Conservation (phyloP, 2,888 invertebrate genomes). For the Nasonovia ribisnigri region DNA sequence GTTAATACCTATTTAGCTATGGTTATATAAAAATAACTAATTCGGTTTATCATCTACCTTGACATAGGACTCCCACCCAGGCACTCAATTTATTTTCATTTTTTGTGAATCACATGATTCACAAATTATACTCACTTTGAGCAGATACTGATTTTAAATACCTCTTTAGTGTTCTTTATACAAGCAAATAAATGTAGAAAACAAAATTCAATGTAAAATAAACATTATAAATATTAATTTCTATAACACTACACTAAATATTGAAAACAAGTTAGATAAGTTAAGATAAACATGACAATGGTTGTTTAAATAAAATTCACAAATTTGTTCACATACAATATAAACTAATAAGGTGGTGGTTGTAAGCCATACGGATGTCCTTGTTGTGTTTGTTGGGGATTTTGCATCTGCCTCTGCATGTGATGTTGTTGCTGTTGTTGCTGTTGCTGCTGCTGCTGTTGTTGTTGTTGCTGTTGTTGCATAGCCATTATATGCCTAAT, state of each 20-base stretch:
- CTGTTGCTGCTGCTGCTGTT: conserved; percentile 68
- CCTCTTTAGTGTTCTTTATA: neutral
- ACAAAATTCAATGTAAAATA: neutral
- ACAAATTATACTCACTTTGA: neutral
- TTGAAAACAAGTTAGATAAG: neutral
- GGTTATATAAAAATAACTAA: neutral
- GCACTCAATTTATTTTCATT: neutral
- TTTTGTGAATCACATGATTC: neutral
- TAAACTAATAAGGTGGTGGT: conserved; percentile 73
- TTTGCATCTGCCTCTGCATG: conserved; percentile 69
- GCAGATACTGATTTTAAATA: neutral
- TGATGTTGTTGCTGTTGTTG: conserved; percentile 67
- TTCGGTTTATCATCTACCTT: neutral
- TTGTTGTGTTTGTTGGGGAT: conserved; percentile 68
- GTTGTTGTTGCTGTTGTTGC: conserved; percentile 71
- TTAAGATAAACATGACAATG: conserved; percentile 6
- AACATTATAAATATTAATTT: neutral
- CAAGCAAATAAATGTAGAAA: neutral
- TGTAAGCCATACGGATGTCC: conserved; percentile 74
- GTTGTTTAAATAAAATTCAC: neutral
- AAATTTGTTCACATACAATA: neutral
- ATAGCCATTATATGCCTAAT: conserved; percentile 65
- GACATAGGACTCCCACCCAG: neutral
- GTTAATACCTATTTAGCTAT: neutral
- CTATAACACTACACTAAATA: conserved; percentile 20